Conservation (phyloP, 1,140 invertebrate species). For the Brachionus plicatilis region DNA sequence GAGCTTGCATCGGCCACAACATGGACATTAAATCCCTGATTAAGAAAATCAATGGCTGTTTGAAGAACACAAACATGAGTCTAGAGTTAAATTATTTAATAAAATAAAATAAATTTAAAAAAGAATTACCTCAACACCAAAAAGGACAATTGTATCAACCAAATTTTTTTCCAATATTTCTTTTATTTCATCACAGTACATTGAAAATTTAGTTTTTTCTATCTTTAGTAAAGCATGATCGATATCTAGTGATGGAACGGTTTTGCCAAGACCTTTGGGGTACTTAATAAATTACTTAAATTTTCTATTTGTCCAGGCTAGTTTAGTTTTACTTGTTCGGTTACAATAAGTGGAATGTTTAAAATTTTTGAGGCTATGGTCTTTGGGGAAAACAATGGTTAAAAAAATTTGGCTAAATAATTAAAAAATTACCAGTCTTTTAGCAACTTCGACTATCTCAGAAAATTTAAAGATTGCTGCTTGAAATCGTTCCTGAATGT, state of each 20-base stretch:
- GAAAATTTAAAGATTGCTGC: conserved; percentile 68
- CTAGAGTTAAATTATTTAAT: conserved; percentile 79
- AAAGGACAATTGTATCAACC: background rate
- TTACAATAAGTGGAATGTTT: conserved; percentile 72
- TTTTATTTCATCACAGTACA: conserved; percentile 69
- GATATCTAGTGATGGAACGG: conserved; percentile 65
- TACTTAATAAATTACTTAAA: conserved; percentile 53
- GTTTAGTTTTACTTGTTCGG: conserved; percentile 60
- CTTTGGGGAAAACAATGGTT: background rate
- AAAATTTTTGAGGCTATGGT: conserved; percentile 64
- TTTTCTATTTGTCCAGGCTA: background rate
- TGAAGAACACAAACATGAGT: conserved; percentile 81
- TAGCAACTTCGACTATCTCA: conserved; percentile 68
- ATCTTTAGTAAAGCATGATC: conserved; percentile 53
- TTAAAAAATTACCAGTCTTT: conserved; percentile 64
- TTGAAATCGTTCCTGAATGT: conserved; percentile 74
- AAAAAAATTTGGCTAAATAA: background rate
- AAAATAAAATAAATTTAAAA: background rate
- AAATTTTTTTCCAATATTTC: conserved; percentile 47
- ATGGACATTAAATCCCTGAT: conserved; percentile 68
- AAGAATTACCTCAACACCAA: background rate
- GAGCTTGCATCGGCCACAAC: conserved; percentile 76
- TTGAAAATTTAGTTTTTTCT: conserved; percentile 76
- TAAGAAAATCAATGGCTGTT: conserved; percentile 72
- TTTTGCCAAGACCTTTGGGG: conserved; percentile 69